Conservation (phyloP, 2,113 vertebrate genomes). For the Astur gentilis region DNA sequence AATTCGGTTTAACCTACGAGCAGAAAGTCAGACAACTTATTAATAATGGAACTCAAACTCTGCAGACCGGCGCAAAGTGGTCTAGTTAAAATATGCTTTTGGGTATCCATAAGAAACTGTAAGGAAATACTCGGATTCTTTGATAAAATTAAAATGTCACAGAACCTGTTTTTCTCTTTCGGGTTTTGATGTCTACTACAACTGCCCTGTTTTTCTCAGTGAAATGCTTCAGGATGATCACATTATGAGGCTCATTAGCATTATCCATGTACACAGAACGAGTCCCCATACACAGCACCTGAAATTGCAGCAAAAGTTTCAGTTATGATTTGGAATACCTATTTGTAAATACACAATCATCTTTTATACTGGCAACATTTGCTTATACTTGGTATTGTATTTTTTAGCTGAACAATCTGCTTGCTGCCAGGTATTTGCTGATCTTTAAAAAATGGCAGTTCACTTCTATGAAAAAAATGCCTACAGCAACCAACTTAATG, state of each 20-base stretch:
- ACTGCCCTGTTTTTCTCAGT: slow-evolving; percentile 95
- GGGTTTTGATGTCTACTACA: slow-evolving; percentile 91
- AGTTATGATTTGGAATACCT: background rate
- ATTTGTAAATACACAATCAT: background rate
- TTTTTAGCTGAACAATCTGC: background rate
- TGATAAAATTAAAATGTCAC: slow-evolving; percentile 20
- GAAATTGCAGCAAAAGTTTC: background rate
- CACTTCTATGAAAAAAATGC: background rate
- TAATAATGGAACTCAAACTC: background rate
- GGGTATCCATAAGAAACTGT: background rate
- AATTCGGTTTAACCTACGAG: background rate
- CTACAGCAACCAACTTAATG: background rate
- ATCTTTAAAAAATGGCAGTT: background rate
- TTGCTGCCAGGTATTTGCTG: background rate
- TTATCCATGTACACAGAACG: slow-evolving; percentile 94
- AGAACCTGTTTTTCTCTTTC: slow-evolving; percentile 93
- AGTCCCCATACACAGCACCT: slow-evolving; percentile 95
- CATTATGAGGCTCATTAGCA: slow-evolving; percentile 92
- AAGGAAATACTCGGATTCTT: background rate
- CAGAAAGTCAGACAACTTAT: background rate
- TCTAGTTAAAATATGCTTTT: background rate
- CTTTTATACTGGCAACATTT: background rate
- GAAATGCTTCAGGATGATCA: slow-evolving; percentile 96
- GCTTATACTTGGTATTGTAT: background rate
- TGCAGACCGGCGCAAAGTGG: background rate